Base-by-base conservation (phyloP, 1,140 invertebrate species). In the Chironomus striatipennis region DNA sequence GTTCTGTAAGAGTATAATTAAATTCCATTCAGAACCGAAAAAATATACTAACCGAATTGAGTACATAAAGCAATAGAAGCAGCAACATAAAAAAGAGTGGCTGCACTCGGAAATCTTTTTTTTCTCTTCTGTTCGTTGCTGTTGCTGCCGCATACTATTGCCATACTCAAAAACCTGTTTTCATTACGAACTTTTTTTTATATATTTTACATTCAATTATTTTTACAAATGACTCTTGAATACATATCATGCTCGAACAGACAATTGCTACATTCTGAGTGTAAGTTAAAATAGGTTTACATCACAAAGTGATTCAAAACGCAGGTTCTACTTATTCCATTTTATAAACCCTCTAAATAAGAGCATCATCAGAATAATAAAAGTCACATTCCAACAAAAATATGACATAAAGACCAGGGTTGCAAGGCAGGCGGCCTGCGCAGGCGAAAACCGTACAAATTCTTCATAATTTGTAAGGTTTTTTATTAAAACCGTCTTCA, bases 151-250 rank as follows among this genome's bases (percentile, higher is more conserved):
- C 43, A 5, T n/a, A 57, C 24, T 34, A 34, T 5, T 34, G 24
- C n/a, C 47, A 57, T 57, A n/a, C n/a, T 57, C 47, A n/a, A 57
- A 70, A 70, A 70, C 65, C 65, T 70, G 65, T 70, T 70, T 70
- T 70, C 65, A 70, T 70, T 57, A 57, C 47, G 24, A 57, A 57
- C 47, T 57, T n/a, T 57, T 47, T 57, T 57, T 47, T 57, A 34
- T 34, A 34, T 34, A 34, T 5, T 57, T 57, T 57, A 57, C 47
- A 57, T 57, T 57, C 47, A 57, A 57, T 57, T 70, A 70, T 70
- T 70, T 70, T 18, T 20, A 70, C 65, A 70, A 70, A 70, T 70
- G 65, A 70, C 65, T 70, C 65, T 70, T 70, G 65, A 70, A 70
- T 20, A 57, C n/a, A 57, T 57, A 57, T 57, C 47, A 57, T 57